Base-by-base conservation (phyloP, 1,140 invertebrate species). In the Drosophila watanabei region DNA sequence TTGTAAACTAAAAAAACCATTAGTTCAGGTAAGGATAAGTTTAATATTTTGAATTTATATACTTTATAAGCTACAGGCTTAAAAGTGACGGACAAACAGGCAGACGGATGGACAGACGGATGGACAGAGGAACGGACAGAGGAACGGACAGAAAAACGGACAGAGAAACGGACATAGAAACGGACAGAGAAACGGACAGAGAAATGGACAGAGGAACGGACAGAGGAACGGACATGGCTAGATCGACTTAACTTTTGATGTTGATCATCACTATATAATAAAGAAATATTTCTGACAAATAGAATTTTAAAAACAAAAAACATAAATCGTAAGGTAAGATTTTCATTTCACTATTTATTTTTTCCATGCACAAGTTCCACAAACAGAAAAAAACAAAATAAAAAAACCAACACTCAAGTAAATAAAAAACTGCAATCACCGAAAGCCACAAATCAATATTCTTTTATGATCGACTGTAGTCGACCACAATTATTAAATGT, bases 401-500 rank as follows among this genome's bases (percentile, higher is more conserved):
- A n/a, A 28, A 13, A 51, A 32, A 52, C 5, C 16, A 20, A 54
- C 33, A 37, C 6, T 3, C 8, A 57, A 57, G 52, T 24, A 57
- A 60, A 64, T 33, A 60, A 60, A 64, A 28, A 33, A 61, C 62
- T 43, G 56, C 39, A 61, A 45, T 30, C 24, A 20, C 13, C 30
- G 8, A 54, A 57, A 37, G 32, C 39, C 63, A 32, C 69, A 80
- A 80, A 75, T 73, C 60, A 80, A 80, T 79, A 61, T 73, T 79
- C 24, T 56, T 72, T 79, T 60, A 80, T 48, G 77, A 79, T 72
- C 75, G 39, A 43, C 56, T 60, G 73, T 62, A 43, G 51, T 28
- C 75, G 75, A 59, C 71, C 84, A 62, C 76, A 84, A 84, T 85
- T 80, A 80, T 70, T 60, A 78, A 69, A 78, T 79, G 68, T 16